A percentile compares a stretch with the other conserved stretches of the same genome.
Conservation (phyloP, 1,140 invertebrate species). For the Lepeophtheirus salmonis region DNA sequence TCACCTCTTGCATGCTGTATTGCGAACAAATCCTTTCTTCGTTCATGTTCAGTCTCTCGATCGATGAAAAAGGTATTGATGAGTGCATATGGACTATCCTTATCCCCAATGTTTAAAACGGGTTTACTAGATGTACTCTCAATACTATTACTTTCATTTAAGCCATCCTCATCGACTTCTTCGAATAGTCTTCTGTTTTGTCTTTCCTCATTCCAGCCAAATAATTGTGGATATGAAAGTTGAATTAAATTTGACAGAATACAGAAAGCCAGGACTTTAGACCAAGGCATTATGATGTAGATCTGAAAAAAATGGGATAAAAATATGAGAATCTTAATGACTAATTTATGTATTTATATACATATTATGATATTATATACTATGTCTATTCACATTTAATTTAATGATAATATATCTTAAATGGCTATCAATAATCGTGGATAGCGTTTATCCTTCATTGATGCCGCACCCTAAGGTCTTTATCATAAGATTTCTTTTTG, state of each 20-base stretch:
- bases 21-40: not conserved
- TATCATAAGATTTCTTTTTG: no score
- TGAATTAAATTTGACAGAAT: not conserved
- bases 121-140: not conserved
- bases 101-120: slow-evolving; percentile 5
- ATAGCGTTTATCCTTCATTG: no score
- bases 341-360: no score
- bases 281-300: not conserved
- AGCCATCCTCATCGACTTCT: not conserved
- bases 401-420: no score
- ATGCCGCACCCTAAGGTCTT: no score
- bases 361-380: no score
- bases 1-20: not conserved
- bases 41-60: slow-evolving; percentile 4
- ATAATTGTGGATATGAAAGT: not conserved
- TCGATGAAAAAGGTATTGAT: slow-evolving; percentile 14
- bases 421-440: no score
- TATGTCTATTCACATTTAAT: no score
- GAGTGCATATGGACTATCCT: slow-evolving; percentile 13
- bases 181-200: no score
- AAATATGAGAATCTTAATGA: no score
- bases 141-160: not conserved
- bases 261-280: not conserved
- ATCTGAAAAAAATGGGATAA: no score
- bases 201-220: not conserved